Percentiles rank a stretch among this genome's conserved stretches.
Conservation (phyloP, 2,888 invertebrate genomes). For the Philopedon plagiatum region DNA sequence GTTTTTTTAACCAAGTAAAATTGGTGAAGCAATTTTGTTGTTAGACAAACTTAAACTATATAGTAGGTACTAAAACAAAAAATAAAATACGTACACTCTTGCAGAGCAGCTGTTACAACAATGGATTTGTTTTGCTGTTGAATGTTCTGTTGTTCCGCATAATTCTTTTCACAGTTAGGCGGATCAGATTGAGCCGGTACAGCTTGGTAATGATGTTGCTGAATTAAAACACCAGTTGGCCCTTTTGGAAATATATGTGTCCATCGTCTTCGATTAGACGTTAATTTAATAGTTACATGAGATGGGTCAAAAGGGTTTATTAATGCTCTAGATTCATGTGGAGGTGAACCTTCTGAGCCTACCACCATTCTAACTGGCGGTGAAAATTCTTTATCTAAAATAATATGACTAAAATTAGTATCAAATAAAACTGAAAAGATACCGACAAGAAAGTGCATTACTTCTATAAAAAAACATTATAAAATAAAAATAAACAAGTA, state of each 20-base stretch:
- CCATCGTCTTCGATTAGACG: slow-evolving; percentile 96
- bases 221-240: slow-evolving; percentile 90
- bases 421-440: no score
- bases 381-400: slow-evolving; percentile 70
- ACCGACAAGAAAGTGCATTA: no score
- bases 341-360: slow-evolving; percentile 74
- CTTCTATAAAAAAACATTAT: no score
- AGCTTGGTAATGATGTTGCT: slow-evolving; percentile 94
- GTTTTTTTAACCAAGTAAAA: no score
- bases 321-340: slow-evolving; percentile 83
- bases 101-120: slow-evolving; percentile 68
- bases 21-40: no score
- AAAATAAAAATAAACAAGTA: no score
- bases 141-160: background rate
- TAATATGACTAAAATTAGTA: slow-evolving; percentile 2
- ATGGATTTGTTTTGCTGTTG: slow-evolving; percentile 49
- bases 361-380: slow-evolving; percentile 72
- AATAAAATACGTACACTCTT: slow-evolving; percentile 69
- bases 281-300: slow-evolving; percentile 95
- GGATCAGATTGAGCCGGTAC: slow-evolving; percentile 73
- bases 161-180: background rate
- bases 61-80: background rate
- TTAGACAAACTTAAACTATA: no score
- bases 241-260: slow-evolving; percentile 98
- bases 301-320: slow-evolving; percentile 99